These are phyloP conservation scores for Anguilla anguilla DNA, from an alignment of 2,797 vertebrate species.

Conservation along the genomic window DNA sequence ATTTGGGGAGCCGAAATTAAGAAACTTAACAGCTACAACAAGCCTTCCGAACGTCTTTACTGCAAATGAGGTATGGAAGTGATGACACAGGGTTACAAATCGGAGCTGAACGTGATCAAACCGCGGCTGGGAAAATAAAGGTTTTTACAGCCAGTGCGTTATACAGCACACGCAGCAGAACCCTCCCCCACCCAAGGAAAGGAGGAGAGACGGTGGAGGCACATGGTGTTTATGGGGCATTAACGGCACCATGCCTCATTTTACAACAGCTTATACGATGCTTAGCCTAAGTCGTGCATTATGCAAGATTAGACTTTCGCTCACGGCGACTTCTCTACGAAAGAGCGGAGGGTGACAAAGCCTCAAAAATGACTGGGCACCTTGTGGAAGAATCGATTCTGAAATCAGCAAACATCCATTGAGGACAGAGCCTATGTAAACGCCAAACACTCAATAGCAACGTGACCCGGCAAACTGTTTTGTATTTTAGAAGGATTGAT, in stretches of 20 bases:
- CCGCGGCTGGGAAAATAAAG: not conserved
- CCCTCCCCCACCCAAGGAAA: not conserved
- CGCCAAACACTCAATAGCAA: not conserved
- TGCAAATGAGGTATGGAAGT: not conserved
- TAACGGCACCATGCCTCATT: not conserved
- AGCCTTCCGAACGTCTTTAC: not conserved
- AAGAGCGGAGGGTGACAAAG: not conserved
- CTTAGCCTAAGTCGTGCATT: not conserved
- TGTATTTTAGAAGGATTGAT: not conserved
- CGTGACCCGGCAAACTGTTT: not conserved
- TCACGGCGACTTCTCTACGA: not conserved
- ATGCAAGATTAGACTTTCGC: not conserved
- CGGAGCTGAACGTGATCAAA: not conserved
- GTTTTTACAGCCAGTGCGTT: not conserved
- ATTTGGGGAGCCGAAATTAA: not conserved
- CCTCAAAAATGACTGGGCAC: not conserved
- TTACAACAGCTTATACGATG: not conserved
- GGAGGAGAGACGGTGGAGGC: not conserved
- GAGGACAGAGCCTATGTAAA: not conserved
- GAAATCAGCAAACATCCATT: not conserved
- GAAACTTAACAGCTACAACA: not conserved
- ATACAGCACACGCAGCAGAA: not conserved
- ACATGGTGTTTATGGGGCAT: not conserved
- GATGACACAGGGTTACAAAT: not conserved
- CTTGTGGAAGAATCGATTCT: not conserved